A percentile compares a stretch with the other conserved stretches of the same genome.
These are phyloP conservation scores for Apomyelois bistriatella DNA, from an alignment of 2,888 invertebrate genomes.

Conservation along the genomic window DNA sequence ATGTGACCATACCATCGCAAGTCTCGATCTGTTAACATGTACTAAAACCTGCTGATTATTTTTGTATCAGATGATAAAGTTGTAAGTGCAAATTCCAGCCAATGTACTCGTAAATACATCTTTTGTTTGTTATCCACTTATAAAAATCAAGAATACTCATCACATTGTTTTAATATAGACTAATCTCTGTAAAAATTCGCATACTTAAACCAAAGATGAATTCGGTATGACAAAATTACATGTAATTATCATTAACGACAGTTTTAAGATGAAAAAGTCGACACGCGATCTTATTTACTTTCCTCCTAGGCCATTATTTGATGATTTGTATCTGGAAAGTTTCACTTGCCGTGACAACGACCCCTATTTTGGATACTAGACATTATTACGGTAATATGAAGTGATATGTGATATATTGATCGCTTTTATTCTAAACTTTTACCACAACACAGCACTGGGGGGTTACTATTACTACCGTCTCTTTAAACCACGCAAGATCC, in stretches of 20 bases:
- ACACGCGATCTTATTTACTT: conserved; percentile 7
- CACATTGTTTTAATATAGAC: background rate
- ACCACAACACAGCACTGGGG: no score
- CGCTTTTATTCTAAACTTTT: no score
- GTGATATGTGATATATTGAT: no score
- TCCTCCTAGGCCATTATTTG: conserved; percentile 6
- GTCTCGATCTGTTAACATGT: no score
- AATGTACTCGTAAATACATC: no score
- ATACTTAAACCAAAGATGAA: background rate
- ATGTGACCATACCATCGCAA: no score
- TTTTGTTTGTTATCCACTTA: no score
- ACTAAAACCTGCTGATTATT: no score
- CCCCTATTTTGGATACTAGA: background rate
- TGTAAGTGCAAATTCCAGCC: no score
- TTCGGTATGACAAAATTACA: background rate
- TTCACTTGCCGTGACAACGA: background rate
- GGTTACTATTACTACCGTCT: no score
- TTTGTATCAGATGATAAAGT: no score
- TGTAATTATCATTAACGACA: conserved; percentile 6
- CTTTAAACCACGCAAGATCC: no score
- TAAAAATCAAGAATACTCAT: background rate
- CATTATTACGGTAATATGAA: background rate
- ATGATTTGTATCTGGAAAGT: conserved; percentile 4
- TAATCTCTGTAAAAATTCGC: background rate
- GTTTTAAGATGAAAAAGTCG: background rate